Percentiles rank a stretch among this genome's conserved stretches.
Conservation (phyloP, 1,140 invertebrate genomes). For the Cyclina sinensis region DNA sequence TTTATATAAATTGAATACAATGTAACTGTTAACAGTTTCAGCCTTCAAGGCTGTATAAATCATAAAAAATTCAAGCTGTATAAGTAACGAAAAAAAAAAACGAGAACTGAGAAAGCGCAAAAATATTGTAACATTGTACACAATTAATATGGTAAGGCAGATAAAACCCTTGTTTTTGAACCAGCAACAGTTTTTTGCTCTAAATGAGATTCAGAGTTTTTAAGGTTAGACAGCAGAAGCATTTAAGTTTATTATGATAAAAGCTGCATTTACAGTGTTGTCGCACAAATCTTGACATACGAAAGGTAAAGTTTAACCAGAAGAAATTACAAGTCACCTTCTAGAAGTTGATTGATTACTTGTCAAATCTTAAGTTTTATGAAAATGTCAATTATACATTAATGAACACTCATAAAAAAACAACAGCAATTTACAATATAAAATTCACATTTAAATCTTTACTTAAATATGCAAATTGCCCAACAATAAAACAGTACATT, state of each 20-base stretch:
- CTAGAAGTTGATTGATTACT: constrained; percentile 12
- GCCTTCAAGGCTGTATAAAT: too few relatives aligned
- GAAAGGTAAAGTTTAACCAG: constrained; percentile 4
- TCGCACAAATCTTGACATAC: neutral
- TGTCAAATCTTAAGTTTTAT: constrained; percentile 38
- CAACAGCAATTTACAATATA: constrained; percentile 63
- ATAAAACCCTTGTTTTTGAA: too few relatives aligned
- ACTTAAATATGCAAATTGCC: constrained; percentile 53
- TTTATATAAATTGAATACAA: too few relatives aligned
- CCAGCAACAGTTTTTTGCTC: neutral
- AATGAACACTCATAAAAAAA: constrained; percentile 63
- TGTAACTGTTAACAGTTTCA: too few relatives aligned
- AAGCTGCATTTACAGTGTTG: neutral
- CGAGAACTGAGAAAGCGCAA: too few relatives aligned
- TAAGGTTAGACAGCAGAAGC: neutral
- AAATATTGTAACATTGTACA: too few relatives aligned
- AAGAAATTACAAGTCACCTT: constrained; percentile 5
- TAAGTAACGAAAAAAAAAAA: too few relatives aligned
- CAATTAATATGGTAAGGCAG: too few relatives aligned
- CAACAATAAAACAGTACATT: constrained; percentile 48
- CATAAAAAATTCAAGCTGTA: too few relatives aligned
- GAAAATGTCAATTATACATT: constrained; percentile 50
- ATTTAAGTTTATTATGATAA: neutral
- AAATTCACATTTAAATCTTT: constrained; percentile 57
- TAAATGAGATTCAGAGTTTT: neutral